Conservation (phyloP, 2,797 vertebrate genomes). For the Apodemus agrarius region DNA sequence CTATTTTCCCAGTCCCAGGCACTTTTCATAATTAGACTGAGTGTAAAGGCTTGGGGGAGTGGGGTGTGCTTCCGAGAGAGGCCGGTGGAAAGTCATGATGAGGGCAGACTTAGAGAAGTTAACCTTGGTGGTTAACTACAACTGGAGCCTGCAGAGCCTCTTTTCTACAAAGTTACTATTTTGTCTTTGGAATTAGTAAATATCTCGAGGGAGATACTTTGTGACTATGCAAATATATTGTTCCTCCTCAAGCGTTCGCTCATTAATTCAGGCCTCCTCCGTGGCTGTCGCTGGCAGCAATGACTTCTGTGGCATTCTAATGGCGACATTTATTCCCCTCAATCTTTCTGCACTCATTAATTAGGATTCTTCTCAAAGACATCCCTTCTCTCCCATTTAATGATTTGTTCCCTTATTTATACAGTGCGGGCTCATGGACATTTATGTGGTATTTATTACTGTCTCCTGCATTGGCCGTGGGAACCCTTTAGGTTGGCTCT, state of each 20-base stretch:
- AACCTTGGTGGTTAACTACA: neutral
- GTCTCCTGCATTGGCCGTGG: rapidly evolving
- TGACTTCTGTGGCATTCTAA: neutral
- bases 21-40: neutral
- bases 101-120: rapidly evolving
- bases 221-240: neutral
- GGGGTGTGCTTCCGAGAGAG: too few relatives aligned
- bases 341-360: neutral
- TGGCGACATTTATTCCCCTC: neutral
- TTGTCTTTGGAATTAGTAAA: neutral
- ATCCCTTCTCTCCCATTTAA: neutral
- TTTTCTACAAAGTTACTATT: neutral
- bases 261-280: rapidly evolving
- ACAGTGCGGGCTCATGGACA: rapidly evolving
- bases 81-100: rapidly evolving
- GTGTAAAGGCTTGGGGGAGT: too few relatives aligned
- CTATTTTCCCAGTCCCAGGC: neutral
- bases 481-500: neutral
- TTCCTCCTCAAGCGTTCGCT: rapidly evolving
- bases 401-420: neutral
- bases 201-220: neutral
- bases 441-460: neutral
- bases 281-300: neutral
- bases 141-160: neutral
- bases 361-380: neutral